Evolutionary conservation across 2,113 vertebrate species (phyloP).

Genomic region (Indicator maculatus): DNA sequence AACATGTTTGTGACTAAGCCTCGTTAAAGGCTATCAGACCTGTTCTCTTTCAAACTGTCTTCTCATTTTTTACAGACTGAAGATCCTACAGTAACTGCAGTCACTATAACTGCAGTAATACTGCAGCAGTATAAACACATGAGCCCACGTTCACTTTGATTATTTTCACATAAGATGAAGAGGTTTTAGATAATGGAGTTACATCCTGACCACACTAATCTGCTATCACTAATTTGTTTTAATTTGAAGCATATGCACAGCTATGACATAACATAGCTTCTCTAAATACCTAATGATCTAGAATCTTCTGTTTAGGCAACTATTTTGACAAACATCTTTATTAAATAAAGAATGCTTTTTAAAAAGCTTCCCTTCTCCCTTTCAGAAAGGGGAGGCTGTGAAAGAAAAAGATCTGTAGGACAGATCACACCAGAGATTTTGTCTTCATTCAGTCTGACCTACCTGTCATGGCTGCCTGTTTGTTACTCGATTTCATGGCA

Average conservation of each 20-base stretch:
- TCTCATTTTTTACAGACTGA: neutral
- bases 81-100: neutral
- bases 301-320: neutral
- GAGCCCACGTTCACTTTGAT: neutral
- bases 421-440: neutral
- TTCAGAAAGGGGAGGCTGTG: neutral
- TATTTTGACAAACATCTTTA: neutral
- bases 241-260: neutral
- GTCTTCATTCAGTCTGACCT: neutral
- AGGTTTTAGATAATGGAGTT: neutral
- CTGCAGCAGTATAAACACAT: neutral
- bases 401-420: neutral
- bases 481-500: neutral
- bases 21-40: neutral
- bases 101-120: neutral
- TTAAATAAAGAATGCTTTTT: neutral
- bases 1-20: neutral
- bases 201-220: neutral
- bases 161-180: neutral
- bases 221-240: neutral
- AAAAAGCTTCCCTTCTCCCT: neutral
- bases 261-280: neutral
- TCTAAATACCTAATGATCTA: neutral
- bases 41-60: neutral
- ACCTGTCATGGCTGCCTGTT: neutral